phyloP scores from a whole-genome alignment of 2,797 vertebrate species.

The Limnodromus scolopaceus region DNA sequence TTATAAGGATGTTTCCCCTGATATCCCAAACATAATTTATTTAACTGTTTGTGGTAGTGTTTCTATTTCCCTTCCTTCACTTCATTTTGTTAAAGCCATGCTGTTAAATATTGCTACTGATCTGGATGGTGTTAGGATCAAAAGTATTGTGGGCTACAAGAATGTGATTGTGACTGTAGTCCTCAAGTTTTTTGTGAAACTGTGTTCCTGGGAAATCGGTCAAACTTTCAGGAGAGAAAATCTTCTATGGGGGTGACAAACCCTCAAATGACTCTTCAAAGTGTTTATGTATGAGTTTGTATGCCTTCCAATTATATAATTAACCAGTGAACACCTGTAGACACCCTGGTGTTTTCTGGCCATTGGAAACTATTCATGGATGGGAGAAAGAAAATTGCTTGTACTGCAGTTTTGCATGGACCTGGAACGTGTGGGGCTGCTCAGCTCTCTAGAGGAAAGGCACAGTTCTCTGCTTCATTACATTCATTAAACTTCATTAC shows the following conservation, averaged over 20 bases:
- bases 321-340: neutral
- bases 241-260: neutral
- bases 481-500: constrained; percentile 47
- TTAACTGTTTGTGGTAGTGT: neutral
- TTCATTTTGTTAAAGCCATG: neutral
- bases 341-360: neutral
- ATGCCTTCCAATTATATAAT: neutral
- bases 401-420: neutral
- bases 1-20: neutral
- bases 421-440: neutral
- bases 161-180: neutral
- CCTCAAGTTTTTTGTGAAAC: neutral
- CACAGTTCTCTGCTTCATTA: constrained; percentile 41
- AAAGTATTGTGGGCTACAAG: neutral
- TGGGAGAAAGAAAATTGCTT: neutral
- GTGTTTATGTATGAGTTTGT: neutral
- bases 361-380: neutral
- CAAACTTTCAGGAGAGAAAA: neutral
- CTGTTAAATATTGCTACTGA: neutral
- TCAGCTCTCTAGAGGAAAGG: neutral
- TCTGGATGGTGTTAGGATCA: neutral
- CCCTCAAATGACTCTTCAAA: neutral
- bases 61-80: neutral
- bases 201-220: fast-evolving
- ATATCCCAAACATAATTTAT: neutral